These are phyloP conservation scores for Maniola hyperantus DNA, from an alignment of 2,888 invertebrate genomes.

Conservation along the genomic window DNA sequence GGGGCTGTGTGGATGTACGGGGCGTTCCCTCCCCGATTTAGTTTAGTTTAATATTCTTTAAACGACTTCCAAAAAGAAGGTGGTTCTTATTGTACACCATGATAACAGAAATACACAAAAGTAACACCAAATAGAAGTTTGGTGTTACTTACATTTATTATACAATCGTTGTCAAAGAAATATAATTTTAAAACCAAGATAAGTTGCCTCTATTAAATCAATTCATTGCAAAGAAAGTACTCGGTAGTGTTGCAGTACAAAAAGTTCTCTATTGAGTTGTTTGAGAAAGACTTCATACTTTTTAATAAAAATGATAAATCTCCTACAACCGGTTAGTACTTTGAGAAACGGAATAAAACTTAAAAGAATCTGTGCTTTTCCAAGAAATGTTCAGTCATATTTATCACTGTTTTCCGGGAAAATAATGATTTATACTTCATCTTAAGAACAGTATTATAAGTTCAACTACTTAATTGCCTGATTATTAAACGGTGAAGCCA, in stretches of 20 bases:
- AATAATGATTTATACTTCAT: slow-evolving; percentile 6
- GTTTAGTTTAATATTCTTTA: no score
- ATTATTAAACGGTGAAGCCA: no score
- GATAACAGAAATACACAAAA: no score
- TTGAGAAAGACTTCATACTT: slow-evolving; percentile 20
- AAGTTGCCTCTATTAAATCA: slow-evolving; percentile 8
- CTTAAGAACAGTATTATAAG: not conserved
- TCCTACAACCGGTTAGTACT: slow-evolving; percentile 21
- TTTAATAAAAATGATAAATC: slow-evolving; percentile 25
- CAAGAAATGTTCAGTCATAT: slow-evolving; percentile 21
- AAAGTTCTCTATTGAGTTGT: slow-evolving; percentile 20
- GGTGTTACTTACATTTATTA: no score
- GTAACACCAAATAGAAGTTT: no score
- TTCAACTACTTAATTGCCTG: not conserved
- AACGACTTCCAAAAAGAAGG: no score
- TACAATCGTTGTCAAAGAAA: no score
- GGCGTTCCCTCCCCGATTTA: no score
- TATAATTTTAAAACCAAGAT: not conserved
- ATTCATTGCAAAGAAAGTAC: slow-evolving; percentile 10
- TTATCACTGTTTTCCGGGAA: slow-evolving; percentile 18
- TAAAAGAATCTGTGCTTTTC: slow-evolving; percentile 11
- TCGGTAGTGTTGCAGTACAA: slow-evolving; percentile 9
- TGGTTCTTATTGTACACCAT: no score
- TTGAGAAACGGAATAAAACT: slow-evolving; percentile 15
- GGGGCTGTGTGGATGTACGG: no score